Evolutionary conservation across 2,797 vertebrate species (phyloP), one percentile per base, ranked within the genome.

Genomic region (Sebastes cheni): DNA sequence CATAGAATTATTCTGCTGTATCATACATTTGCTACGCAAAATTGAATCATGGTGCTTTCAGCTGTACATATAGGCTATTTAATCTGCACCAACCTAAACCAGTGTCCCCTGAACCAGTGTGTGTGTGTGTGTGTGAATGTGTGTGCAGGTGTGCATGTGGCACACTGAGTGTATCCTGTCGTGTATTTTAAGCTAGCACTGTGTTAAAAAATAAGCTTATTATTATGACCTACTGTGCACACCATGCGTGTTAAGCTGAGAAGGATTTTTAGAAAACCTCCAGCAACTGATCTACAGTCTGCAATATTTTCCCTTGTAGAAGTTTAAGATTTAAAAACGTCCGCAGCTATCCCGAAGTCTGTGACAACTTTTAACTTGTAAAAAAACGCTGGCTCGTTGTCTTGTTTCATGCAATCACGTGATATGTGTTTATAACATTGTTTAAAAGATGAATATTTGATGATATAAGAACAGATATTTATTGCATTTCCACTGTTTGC

Each of bases 401-500:
- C 67, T 79, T 79, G 77, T 91, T 83, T 81, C 88, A 88, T 79
- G 87, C 88, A 91, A 87, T 90, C 88, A 83, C 56, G 81, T 89
- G 75, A 81, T 83, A 68, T 80, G 76, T 91, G 75, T 91, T 86
- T 84, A 83, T 87, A 81, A 82, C 56, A 65, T 50, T 82, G 77
- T 75, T 75, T 52, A 67, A 85, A 81, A 86, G 81, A 87, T 72
- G 23, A 80, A 85, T 91, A 90, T 92, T 86, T 83, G 46, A 83
- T 80, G 66, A 84, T 80, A 86, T 61, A 83, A 78, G 82, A 93
- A 96, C 89, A 94, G 93, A 91, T 96, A 93, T 95, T 96, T 96
- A 96, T 97, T 96, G 79, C 77, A 84, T 91, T 96, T 96, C 92
- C 95, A 94, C 96, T 94, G 95, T 96, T 96, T 96, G 93, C 96